Percentiles rank a stretch among this genome's conserved stretches.
Evolutionary conservation across 2,888 invertebrate genomes (phyloP).

Genomic region (Neoscelio sp.): DNA sequence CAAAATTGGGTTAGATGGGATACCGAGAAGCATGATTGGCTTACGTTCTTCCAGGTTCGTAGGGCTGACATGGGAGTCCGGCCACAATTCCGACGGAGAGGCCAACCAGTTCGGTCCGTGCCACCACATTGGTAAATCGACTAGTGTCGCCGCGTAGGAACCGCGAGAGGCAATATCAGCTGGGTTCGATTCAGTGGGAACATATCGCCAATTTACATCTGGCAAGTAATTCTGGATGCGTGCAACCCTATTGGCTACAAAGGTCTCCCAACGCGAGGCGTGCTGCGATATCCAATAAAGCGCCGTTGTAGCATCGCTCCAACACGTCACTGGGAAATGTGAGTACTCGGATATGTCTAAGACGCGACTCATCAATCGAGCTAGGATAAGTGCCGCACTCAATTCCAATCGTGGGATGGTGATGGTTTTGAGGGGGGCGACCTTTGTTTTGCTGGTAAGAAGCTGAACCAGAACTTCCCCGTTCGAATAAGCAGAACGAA

Average conservation of each 20-base stretch:
- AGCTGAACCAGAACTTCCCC: background rate
- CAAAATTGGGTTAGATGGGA: background rate
- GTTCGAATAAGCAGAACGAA: background rate
- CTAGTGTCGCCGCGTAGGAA: no score
- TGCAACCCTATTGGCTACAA: slow-evolving; percentile 73
- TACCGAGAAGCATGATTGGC: no score
- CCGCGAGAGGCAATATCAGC: slow-evolving; percentile 76
- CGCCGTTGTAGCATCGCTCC: slow-evolving; percentile 70
- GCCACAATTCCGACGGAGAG: no score
- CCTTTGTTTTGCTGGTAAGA: slow-evolving; percentile 36
- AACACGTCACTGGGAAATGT: background rate
- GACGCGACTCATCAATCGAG: background rate
- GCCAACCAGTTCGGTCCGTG: no score
- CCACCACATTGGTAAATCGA: no score
- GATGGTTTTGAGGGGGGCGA: slow-evolving; percentile 46
- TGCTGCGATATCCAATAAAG: slow-evolving; percentile 69
- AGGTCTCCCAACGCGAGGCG: slow-evolving; percentile 64
- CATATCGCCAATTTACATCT: slow-evolving; percentile 70
- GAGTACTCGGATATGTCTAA: background rate
- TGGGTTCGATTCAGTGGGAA: slow-evolving; percentile 72
- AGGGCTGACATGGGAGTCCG: no score
- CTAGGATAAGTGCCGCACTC: background rate
- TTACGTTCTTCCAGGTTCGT: no score
- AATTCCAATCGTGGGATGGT: slow-evolving; percentile 31
- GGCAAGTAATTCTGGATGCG: slow-evolving; percentile 71